These are phyloP conservation scores for Aquatica leii DNA, from an alignment of 2,888 invertebrate genomes.

Conservation along the genomic window DNA sequence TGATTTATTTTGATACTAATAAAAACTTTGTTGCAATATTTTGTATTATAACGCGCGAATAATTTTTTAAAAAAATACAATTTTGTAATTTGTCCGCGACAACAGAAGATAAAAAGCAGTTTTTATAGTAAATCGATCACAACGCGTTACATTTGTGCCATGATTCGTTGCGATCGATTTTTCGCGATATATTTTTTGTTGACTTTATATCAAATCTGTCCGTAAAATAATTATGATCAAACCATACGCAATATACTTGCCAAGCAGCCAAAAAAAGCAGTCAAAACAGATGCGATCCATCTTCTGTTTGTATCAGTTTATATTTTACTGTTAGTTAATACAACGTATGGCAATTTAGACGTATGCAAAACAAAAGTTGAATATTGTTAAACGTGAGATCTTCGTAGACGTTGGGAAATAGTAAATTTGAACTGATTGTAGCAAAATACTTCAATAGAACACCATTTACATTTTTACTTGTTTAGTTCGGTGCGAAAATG, in stretches of 20 bases:
- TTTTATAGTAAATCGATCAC: slow-evolving; percentile 17
- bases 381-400: slow-evolving; percentile 59
- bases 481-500: slow-evolving; percentile 55
- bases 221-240: slow-evolving; percentile 27
- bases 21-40: slow-evolving; percentile 52
- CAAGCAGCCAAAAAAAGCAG: slow-evolving; percentile 55
- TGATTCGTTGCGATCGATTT: neutral
- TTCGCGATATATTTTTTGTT: slow-evolving; percentile 9
- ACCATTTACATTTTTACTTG: slow-evolving; percentile 39
- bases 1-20: slow-evolving; percentile 55
- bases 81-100: slow-evolving; percentile 32
- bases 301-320: slow-evolving; percentile 37
- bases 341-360: slow-evolving; percentile 49
- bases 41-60: slow-evolving; percentile 40
- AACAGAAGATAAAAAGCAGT: slow-evolving; percentile 24
- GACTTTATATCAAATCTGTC: slow-evolving; percentile 27
- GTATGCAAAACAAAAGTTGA: slow-evolving; percentile 50
- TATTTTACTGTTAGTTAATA: slow-evolving; percentile 41
- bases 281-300: slow-evolving; percentile 49
- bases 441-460: slow-evolving; percentile 46
- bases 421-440: slow-evolving; percentile 53
- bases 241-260: slow-evolving; percentile 48
- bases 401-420: slow-evolving; percentile 58
- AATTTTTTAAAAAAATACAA: slow-evolving; percentile 37
- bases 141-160: too few relatives aligned